Percentiles rank a stretch among this genome's conserved stretches.
Evolutionary conservation across 2,888 invertebrate genomes (phyloP).

Genomic region (Philereme transversata): DNA sequence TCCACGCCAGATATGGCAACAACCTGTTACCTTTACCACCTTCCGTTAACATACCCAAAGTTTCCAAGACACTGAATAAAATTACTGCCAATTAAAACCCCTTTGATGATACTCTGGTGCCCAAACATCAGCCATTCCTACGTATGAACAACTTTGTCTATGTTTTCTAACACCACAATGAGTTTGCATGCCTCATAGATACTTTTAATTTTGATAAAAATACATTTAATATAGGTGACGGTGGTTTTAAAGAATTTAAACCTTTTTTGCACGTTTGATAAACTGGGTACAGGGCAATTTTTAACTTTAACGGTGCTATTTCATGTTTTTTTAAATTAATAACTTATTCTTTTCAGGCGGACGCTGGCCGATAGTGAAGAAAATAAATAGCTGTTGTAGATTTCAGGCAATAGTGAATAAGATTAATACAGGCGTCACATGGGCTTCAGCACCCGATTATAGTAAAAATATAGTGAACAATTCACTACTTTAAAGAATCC

Average conservation of each 20-base stretch:
- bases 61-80: slow-evolving; percentile 58
- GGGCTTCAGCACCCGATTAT: too few species aligned
- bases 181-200: slow-evolving; percentile 25
- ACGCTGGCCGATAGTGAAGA: slow-evolving; percentile 52
- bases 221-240: background rate
- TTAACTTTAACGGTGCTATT: background rate
- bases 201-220: background rate
- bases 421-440: too few species aligned
- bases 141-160: slow-evolving; percentile 28
- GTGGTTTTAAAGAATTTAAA: background rate
- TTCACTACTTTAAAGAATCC: slow-evolving; percentile 26
- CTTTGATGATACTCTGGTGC: slow-evolving; percentile 14
- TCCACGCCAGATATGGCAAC: slow-evolving; percentile 79
- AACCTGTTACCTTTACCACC: slow-evolving; percentile 77
- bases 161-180: slow-evolving; percentile 23
- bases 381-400: slow-evolving; percentile 9
- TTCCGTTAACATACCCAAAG: slow-evolving; percentile 77
- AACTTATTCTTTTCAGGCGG: slow-evolving; percentile 45
- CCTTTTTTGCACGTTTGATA: slow-evolving; percentile 12
- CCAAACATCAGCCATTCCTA: slow-evolving; percentile 20
- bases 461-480: background rate
- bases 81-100: slow-evolving; percentile 40
- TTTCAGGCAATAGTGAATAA: too few species aligned
- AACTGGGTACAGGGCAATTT: background rate
- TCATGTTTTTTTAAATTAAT: slow-evolving; percentile 20